Evolutionary conservation across 2,888 invertebrate genomes (phyloP).

Genomic region (Drosophila algonquin): DNA sequence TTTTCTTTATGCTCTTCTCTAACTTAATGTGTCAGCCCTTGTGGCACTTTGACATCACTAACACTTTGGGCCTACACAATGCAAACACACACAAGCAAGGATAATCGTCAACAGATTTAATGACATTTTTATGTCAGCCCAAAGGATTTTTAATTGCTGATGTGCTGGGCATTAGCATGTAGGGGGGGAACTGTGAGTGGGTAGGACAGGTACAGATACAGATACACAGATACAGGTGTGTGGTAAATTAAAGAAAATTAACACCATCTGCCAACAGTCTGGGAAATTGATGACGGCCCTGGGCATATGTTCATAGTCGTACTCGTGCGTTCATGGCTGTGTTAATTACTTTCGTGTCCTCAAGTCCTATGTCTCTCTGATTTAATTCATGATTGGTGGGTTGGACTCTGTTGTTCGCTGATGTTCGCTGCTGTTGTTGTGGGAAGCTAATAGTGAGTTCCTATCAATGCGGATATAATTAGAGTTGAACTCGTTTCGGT

Average conservation of each 20-base stretch:
- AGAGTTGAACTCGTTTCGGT: conserved; percentile 19
- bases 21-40: background rate
- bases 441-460: background rate
- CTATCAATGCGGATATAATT: conserved; percentile 36
- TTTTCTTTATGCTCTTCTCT: background rate
- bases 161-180: conserved; percentile 22
- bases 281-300: conserved; percentile 56
- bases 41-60: conserved; percentile 2
- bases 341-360: conserved; percentile 68
- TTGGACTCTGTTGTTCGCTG: background rate
- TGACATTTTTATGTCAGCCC: conserved; percentile 71
- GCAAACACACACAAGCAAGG: conserved; percentile 38
- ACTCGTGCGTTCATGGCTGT: conserved; percentile 31
- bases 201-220: conserved; percentile 47
- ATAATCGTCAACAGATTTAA: conserved; percentile 70
- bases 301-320: conserved; percentile 49
- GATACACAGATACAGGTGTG: conserved; percentile 47
- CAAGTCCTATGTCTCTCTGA: conserved; percentile 21
- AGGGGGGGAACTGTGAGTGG: background rate
- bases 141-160: conserved; percentile 75
- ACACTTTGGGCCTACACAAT: background rate
- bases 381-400: conserved; percentile 37
- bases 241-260: conserved; percentile 67
- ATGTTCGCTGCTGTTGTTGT: background rate
- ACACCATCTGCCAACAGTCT: conserved; percentile 34